Evolutionary conservation across 2,113 vertebrate species (phyloP), one percentile per base, ranked within the genome.

Genomic region (Brachypodius melanocephalos): DNA sequence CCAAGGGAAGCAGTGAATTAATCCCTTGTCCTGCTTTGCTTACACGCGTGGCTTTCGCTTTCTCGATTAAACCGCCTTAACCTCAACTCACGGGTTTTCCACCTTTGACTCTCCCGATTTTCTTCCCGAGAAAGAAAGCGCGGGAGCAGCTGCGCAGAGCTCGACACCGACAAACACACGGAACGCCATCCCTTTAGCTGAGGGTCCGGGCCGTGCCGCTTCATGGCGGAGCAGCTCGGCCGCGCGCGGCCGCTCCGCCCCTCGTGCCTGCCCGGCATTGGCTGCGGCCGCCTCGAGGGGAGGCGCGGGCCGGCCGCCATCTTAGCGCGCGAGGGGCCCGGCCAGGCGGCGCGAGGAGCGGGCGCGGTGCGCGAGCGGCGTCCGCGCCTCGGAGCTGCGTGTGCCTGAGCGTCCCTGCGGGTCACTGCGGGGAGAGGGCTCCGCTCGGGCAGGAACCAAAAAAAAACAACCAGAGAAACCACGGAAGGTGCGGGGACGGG

Each of bases 261-360:
- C 34, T 15, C 17, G 6, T 9, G 4, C 57, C 38, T 3, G 73
- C 10, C 31, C 24, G 9, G 11, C 54, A 91, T 95, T 95, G 95
- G 93, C 85, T 87, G 69, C 6, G 62, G n/a, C 40, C n/a, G 28
- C 42, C 26, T 0, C 17, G 20, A 55, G 18, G 25, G n/a, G n/a
- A 40, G 26, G 32, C 32, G 5, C 8, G 49, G 3, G 40, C 10
- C 51, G 3, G 51, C 26, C 48, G 58, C 1, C 3, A 32, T 45
- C 15, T 48, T 67, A 43, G 74, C 34, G 54, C 43, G 55, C 29
- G 14, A 17, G 0, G 36, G 18, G 14, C 0, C 0, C 0, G 1
- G 7, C 12, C 25, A 4, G 55, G 55, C 11, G 5, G 17, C 8
- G 57, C 22, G 55, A 18, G 73, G 55, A 29, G 25, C 8, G 32